Conservation (phyloP, 2,113 vertebrate species). For the Aspiorhynchus laticeps region DNA sequence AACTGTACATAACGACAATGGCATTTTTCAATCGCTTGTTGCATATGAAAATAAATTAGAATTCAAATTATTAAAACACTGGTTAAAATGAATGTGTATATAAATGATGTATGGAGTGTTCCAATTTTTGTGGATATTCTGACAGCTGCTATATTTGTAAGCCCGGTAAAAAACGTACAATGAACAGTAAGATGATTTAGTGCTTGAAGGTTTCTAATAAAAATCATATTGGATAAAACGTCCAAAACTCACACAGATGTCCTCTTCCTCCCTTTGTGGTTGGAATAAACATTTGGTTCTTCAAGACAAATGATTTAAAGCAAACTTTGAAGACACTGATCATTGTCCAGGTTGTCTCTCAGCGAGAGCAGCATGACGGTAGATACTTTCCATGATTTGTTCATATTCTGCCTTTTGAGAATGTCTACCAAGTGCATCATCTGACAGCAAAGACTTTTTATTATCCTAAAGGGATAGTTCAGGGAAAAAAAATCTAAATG, state of each 20-base stretch:
- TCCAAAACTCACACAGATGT: not conserved
- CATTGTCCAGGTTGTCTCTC: not conserved
- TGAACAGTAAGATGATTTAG: not conserved
- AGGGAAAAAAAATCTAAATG: not conserved
- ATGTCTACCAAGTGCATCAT: slow-evolving; percentile 58
- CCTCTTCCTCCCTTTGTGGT: not conserved
- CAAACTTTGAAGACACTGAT: not conserved
- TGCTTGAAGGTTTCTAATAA: not conserved
- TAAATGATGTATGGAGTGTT: not conserved
- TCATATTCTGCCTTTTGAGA: not conserved
- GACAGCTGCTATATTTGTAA: not conserved
- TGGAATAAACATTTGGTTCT: slow-evolving; percentile 4
- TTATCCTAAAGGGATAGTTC: not conserved
- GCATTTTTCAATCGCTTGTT: not conserved
- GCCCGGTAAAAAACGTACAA: not conserved
- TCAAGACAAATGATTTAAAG: not conserved
- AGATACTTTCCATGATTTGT: slow-evolving; percentile 10
- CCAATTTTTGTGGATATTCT: not conserved
- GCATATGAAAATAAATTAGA: not conserved
- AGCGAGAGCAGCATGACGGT: not conserved
- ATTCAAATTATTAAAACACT: not conserved
- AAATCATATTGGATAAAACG: not conserved
- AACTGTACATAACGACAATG: not conserved
- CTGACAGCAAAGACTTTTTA: slow-evolving; percentile 11
- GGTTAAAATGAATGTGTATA: not conserved